Conservation (phyloP, 2,113 vertebrate genomes). For the Entelurus aequoreus region DNA sequence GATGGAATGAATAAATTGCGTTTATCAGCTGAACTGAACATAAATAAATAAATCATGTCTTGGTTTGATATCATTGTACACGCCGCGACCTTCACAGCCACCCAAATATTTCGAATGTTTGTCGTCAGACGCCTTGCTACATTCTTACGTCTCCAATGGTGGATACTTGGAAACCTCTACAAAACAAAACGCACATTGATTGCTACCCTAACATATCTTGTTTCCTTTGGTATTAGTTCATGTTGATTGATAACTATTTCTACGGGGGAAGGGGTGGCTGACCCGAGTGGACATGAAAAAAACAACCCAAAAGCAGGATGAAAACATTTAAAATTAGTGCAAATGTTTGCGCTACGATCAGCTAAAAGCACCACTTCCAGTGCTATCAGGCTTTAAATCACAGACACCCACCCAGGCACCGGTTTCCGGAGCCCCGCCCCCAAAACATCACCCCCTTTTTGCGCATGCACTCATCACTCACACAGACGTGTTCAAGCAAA, state of each 20-base stretch:
- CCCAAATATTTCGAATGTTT: slow-evolving; percentile 11
- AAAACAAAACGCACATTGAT: slow-evolving; percentile 33
- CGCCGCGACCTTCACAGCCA: slow-evolving; percentile 17
- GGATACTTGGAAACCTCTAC: slow-evolving; percentile 39
- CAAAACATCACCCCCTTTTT: slow-evolving; percentile 35
- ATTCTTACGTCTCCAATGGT: slow-evolving; percentile 27
- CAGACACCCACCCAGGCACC: slow-evolving; percentile 52
- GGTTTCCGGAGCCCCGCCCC: slow-evolving; percentile 48
- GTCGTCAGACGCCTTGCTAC: slow-evolving; percentile 25
- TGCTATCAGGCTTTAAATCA: slow-evolving; percentile 74
- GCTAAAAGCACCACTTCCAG: slow-evolving; percentile 76
- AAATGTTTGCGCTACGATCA: slow-evolving; percentile 74
- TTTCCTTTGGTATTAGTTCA: slow-evolving; percentile 65
- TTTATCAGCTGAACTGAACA: slow-evolving; percentile 14
- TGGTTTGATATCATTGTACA: slow-evolving; percentile 21
- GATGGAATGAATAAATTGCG: background rate
- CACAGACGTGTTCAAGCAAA: slow-evolving; percentile 20
- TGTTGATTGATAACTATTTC: slow-evolving; percentile 44
- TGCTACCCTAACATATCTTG: slow-evolving; percentile 54
- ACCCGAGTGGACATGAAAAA: slow-evolving; percentile 55
- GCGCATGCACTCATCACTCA: slow-evolving; percentile 13
- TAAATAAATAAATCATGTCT: slow-evolving; percentile 16
- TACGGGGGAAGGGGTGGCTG: slow-evolving; percentile 15
- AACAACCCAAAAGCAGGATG: slow-evolving; percentile 68
- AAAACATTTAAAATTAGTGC: slow-evolving; percentile 76